These are phyloP conservation scores for Cyrtonyx montezumae DNA, from an alignment of 2,113 vertebrate species.

Conservation along the genomic window DNA sequence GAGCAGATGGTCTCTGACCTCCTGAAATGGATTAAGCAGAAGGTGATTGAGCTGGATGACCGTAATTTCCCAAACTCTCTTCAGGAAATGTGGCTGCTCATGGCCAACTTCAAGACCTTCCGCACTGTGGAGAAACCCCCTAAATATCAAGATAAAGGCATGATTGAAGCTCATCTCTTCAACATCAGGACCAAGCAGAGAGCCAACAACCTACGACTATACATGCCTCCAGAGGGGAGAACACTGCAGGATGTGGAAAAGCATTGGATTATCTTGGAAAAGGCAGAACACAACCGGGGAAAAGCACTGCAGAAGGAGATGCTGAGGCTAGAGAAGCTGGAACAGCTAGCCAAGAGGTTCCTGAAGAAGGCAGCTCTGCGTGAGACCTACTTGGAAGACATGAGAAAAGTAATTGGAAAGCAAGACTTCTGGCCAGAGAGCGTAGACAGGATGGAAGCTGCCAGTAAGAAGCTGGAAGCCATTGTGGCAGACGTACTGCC, in stretches of 20 bases:
- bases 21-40: conserved; percentile 86
- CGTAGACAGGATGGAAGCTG: conserved; percentile 75
- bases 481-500: conserved; percentile 85
- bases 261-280: conserved; percentile 83
- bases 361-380: conserved; percentile 85
- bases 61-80: conserved; percentile 86
- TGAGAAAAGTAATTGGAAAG: conserved; percentile 77
- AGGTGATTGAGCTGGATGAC: conserved; percentile 82
- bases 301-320: conserved; percentile 81
- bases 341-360: conserved; percentile 87
- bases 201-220: conserved; percentile 85
- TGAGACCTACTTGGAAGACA: conserved; percentile 85
- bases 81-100: conserved; percentile 82
- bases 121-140: conserved; percentile 89
- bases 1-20: conserved; percentile 84
- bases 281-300: conserved; percentile 78
- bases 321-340: conserved; percentile 84
- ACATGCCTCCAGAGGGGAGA: conserved; percentile 82
- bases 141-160: conserved; percentile 87
- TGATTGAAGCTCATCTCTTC: conserved; percentile 88
- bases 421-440: conserved; percentile 74
- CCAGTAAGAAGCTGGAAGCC: conserved; percentile 84
- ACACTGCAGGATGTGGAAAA: conserved; percentile 82
- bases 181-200: conserved; percentile 83
- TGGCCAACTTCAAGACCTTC: conserved; percentile 87